These are phyloP conservation scores for Reinhardtius hippoglossoides DNA, from an alignment of 2,113 vertebrate species.

Conservation along the genomic window DNA sequence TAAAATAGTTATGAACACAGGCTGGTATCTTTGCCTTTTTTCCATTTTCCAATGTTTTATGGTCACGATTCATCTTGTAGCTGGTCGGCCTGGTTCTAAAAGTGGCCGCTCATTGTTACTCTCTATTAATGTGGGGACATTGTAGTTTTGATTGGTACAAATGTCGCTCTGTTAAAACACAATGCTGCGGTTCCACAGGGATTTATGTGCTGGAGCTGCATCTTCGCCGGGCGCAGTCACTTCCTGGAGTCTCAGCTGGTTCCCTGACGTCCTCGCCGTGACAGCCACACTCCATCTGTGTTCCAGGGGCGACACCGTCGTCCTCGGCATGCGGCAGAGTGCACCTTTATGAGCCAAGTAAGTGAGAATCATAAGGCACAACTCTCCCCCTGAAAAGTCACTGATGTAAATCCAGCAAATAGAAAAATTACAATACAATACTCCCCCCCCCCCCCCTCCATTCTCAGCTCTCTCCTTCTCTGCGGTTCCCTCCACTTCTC, in stretches of 20 bases:
- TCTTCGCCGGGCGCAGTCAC: not conserved
- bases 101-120: no score
- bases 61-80: no score
- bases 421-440: not conserved
- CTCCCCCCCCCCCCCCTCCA: not conserved
- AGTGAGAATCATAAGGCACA: not conserved
- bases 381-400: not conserved
- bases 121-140: no score
- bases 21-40: no score
- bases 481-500: slow-evolving; percentile 30
- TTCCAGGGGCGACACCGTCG: not conserved
- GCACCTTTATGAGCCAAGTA: not conserved
- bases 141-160: no score
- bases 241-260: not conserved
- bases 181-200: not conserved
- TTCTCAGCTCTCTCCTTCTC: not conserved
- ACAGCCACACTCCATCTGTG: not conserved
- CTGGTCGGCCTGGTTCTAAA: no score
- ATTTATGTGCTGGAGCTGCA: not conserved
- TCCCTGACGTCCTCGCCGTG: not conserved
- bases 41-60: no score
- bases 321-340: not conserved
- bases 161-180: not conserved
- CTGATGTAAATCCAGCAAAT: not conserved
- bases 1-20: no score